phyloP scores from a whole-genome alignment of 2,888 invertebrate genomes.

The Strigamia crassipes region DNA sequence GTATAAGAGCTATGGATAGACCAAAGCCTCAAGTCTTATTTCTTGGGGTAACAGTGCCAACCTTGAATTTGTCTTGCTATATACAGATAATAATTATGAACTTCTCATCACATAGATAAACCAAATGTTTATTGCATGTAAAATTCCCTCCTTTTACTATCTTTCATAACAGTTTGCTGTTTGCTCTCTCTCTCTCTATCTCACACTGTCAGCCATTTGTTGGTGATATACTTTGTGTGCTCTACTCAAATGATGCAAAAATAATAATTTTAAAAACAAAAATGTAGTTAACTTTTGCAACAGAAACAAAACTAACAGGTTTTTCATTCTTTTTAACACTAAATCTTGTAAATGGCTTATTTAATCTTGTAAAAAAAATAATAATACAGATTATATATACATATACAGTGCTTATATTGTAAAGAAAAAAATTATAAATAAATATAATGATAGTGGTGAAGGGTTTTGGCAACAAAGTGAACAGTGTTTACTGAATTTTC shows the following conservation, averaged over 20 bases:
- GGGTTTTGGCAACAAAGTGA: too few species aligned
- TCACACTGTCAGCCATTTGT: not conserved
- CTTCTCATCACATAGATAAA: not conserved
- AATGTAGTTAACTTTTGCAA: not conserved
- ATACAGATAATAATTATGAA: not conserved
- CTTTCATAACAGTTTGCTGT: conserved; percentile 10
- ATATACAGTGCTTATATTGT: not conserved
- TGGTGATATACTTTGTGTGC: not conserved
- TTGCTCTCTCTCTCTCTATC: too few species aligned
- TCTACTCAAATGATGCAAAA: conserved; percentile 6
- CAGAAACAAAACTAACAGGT: not conserved
- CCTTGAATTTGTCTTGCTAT: not conserved
- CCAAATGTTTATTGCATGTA: not conserved
- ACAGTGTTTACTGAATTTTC: too few species aligned
- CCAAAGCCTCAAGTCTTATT: too few species aligned
- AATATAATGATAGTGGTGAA: not conserved
- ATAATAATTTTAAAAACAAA: not conserved
- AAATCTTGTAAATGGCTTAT: not conserved
- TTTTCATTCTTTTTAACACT: not conserved
- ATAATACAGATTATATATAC: not conserved
- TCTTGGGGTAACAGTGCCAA: not conserved
- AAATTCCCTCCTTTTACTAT: not conserved
- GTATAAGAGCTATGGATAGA: too few species aligned
- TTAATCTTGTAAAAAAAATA: not conserved
- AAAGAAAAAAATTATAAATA: not conserved